These are phyloP conservation scores for Vultur gryphus DNA, from an alignment of 2,797 vertebrate species.

Conservation along the genomic window DNA sequence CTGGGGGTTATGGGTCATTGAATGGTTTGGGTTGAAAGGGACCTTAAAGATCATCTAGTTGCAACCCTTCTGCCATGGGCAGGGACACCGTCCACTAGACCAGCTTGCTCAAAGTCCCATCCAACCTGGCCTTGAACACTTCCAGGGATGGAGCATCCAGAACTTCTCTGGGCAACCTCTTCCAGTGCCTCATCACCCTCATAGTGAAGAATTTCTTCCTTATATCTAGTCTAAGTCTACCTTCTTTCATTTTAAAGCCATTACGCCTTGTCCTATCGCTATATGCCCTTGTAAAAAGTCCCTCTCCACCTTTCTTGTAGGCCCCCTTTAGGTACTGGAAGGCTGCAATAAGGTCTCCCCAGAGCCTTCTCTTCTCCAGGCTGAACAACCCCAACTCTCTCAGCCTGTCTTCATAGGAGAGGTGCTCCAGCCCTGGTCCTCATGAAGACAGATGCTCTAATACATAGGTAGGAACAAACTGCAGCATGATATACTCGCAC, in stretches of 20 bases:
- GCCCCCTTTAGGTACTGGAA: neutral
- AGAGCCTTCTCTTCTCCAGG: neutral
- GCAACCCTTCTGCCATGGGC: neutral
- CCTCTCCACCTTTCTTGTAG: neutral
- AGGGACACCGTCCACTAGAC: neutral
- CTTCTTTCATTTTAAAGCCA: neutral
- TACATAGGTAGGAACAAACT: neutral
- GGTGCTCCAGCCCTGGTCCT: neutral
- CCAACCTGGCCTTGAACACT: neutral
- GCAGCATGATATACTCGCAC: neutral
- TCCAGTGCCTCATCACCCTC: neutral
- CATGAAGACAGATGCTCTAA: neutral
- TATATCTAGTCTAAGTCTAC: neutral
- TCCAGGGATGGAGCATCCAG: neutral
- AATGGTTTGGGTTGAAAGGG: neutral
- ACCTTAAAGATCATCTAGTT: neutral
- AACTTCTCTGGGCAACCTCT: neutral
- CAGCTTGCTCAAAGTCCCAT: neutral
- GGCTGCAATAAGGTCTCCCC: neutral
- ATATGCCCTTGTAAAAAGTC: neutral
- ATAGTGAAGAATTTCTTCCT: neutral
- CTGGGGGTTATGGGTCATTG: rapidly evolving
- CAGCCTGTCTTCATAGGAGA: neutral
- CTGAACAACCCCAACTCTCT: neutral
- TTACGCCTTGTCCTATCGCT: neutral